Evolutionary conservation across 2,113 vertebrate species (phyloP).

Genomic region (Calidris pygmaea): DNA sequence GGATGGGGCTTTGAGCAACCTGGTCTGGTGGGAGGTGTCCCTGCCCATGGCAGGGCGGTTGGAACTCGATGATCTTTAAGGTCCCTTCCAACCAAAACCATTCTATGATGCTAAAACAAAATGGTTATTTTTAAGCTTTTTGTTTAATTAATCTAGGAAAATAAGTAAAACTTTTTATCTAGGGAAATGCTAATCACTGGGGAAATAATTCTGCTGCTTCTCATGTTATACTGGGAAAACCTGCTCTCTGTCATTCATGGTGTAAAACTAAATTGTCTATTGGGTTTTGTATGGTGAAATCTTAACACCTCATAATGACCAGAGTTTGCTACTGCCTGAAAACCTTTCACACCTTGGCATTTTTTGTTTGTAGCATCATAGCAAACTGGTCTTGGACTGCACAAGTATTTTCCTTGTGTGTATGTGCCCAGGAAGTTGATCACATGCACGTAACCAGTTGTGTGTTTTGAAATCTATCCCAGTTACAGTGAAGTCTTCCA

Average conservation of each 20-base stretch:
- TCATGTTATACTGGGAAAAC: not conserved
- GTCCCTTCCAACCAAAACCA: too few relatives aligned
- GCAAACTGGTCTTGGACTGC: not conserved
- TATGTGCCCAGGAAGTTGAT: not conserved
- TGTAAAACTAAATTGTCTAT: not conserved
- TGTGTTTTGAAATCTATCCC: not conserved
- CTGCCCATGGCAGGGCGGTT: too few relatives aligned
- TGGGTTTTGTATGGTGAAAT: not conserved
- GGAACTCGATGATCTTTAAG: too few relatives aligned
- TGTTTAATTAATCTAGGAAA: not conserved
- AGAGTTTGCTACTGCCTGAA: not conserved
- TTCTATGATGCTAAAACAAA: not conserved
- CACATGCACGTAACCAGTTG: accelerated
- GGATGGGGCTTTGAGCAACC: too few relatives aligned
- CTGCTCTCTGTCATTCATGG: not conserved
- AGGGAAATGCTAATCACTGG: not conserved
- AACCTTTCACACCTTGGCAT: not conserved
- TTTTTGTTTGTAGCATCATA: not conserved
- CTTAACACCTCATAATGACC: not conserved
- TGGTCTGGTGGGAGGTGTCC: too few relatives aligned
- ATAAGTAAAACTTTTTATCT: not conserved
- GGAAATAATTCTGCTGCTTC: not conserved
- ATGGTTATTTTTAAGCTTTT: not conserved
- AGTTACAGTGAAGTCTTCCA: not conserved
- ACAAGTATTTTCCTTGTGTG: not conserved